Base-by-base conservation (phyloP, 2,113 vertebrate genomes). In the Elaphurus davidianus region DNA sequence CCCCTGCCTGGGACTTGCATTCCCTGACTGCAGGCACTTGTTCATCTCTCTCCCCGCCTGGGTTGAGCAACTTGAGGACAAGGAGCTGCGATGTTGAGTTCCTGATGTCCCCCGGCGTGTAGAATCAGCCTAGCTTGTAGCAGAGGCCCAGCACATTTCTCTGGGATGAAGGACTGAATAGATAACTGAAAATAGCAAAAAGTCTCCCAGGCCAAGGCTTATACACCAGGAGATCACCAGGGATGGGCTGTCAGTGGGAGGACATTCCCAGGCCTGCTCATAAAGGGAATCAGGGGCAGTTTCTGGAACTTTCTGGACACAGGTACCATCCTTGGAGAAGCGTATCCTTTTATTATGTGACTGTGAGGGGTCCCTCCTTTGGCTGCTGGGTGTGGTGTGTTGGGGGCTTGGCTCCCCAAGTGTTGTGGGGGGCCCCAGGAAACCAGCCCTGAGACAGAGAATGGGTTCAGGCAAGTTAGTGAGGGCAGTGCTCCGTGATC, bases 41-140 rank as follows among this genome's bases (percentile, higher is more conserved):
- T 19, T 62, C 15, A 45, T 54, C 9, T 84, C 12, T 28, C 71
- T 81, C 40, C 64, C 57, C 3, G 16, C 28, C 36, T 54, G 47
- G 30, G 19, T 36, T 13, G 71, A 79, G 71, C 36, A 17, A 21
- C 71, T 54, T 2, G 25, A 64, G 40, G 40, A 1, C 33, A n/a
- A 55, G 52, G 45, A 27, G 36, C 36, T 21, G 1, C 2, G 13
- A 55, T 27, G 23, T 2, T 13, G 74, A 67, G 50, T 8, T 54
- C 57, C 8, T 2, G 17, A 2, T 14, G 27, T 55, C 28, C 6
- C 16, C 57, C 0, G 5, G 45, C 11, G 1, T 0, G 13, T 5
- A 12, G 19, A 7, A 55, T 19, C 40, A 64, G 54, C 28, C 28
- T 84, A 21, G 79, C 67, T 1, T 8, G 6, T 1, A 21, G 52